Evolutionary conservation across 2,888 invertebrate species (phyloP).

Genomic region (Melanostoma mellinum): DNA sequence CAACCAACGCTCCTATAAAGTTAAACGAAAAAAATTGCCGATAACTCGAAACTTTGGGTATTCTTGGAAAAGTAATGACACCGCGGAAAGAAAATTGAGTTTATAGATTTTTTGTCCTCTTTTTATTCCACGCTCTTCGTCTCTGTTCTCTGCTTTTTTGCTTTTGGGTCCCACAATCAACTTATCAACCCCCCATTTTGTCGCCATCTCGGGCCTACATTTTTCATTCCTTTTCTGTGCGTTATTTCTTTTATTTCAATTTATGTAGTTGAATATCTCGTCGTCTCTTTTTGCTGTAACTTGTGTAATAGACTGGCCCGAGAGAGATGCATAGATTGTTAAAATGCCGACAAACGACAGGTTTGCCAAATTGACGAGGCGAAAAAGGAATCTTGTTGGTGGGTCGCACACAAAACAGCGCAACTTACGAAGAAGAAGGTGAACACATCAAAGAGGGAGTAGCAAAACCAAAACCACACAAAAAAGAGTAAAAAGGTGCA

Average conservation of each 20-base stretch:
- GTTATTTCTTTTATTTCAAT: slow-evolving; percentile 53
- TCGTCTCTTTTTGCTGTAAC: slow-evolving; percentile 15
- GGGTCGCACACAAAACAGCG: slow-evolving; percentile 37
- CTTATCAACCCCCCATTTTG: slow-evolving; percentile 55
- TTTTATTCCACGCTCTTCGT: slow-evolving; percentile 18
- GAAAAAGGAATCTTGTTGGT: slow-evolving; percentile 44
- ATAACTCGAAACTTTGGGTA: slow-evolving; percentile 10
- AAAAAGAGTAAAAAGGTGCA: slow-evolving; percentile 53
- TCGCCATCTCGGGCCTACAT: slow-evolving; percentile 42
- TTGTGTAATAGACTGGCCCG: slow-evolving; percentile 27
- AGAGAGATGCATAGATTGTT: slow-evolving; percentile 42
- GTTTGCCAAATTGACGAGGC: slow-evolving; percentile 61
- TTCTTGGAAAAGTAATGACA: slow-evolving; percentile 51
- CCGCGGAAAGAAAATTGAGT: slow-evolving; percentile 44
- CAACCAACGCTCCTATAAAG: neutral
- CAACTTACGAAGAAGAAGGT: slow-evolving; percentile 50
- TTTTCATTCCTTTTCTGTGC: slow-evolving; percentile 65
- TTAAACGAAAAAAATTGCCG: slow-evolving; percentile 24
- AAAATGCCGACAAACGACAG: slow-evolving; percentile 71
- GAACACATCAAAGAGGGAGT: slow-evolving; percentile 56
- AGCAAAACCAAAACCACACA: slow-evolving; percentile 36
- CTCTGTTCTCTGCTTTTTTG: slow-evolving; percentile 50
- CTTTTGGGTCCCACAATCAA: slow-evolving; percentile 20
- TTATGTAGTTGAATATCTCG: slow-evolving; percentile 5
- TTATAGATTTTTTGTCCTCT: slow-evolving; percentile 58